Evolutionary conservation across 53 echinoderm and acorn worm species (phyloP).

Genomic region (Glandiceps talaboti): DNA sequence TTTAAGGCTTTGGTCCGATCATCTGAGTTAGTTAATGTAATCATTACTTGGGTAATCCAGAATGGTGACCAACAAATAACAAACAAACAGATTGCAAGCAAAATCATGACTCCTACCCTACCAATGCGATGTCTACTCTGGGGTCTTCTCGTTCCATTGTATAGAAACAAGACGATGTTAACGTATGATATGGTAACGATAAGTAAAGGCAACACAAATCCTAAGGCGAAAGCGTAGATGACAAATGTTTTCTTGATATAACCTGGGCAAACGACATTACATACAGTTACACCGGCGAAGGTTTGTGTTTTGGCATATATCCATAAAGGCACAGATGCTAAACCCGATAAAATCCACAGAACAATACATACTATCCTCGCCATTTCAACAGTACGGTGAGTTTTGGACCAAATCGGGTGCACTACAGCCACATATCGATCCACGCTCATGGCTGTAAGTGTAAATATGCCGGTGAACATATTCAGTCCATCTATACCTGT

Average conservation of each 20-base stretch:
- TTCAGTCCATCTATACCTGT: slow-evolving; percentile 35
- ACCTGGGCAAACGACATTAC: background rate
- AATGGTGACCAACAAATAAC: slow-evolving; percentile 84
- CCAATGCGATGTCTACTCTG: slow-evolving; percentile 86
- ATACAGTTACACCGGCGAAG: background rate
- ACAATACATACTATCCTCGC: slow-evolving; percentile 35
- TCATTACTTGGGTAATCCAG: slow-evolving; percentile 26
- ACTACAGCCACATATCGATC: slow-evolving; percentile 72
- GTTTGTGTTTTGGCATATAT: background rate
- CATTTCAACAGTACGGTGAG: slow-evolving; percentile 47
- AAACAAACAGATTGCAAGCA: slow-evolving; percentile 79
- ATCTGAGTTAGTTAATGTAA: background rate
- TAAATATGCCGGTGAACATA: background rate
- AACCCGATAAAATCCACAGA: slow-evolving; percentile 22
- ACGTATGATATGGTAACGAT: slow-evolving; percentile 77
- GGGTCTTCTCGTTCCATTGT: slow-evolving; percentile 67
- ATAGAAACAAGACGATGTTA: slow-evolving; percentile 77
- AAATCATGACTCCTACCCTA: slow-evolving; percentile 88
- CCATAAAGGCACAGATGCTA: background rate
- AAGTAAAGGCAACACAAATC: slow-evolving; percentile 69
- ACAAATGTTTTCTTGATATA: background rate
- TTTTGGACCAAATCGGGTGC: slow-evolving; percentile 61
- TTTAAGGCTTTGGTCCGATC: slow-evolving; percentile 2
- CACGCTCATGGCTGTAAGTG: slow-evolving; percentile 63
- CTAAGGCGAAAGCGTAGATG: slow-evolving; percentile 45